These are phyloP conservation scores for Camelus dromedarius DNA, from an alignment of 2,113 vertebrate genomes.

Conservation along the genomic window DNA sequence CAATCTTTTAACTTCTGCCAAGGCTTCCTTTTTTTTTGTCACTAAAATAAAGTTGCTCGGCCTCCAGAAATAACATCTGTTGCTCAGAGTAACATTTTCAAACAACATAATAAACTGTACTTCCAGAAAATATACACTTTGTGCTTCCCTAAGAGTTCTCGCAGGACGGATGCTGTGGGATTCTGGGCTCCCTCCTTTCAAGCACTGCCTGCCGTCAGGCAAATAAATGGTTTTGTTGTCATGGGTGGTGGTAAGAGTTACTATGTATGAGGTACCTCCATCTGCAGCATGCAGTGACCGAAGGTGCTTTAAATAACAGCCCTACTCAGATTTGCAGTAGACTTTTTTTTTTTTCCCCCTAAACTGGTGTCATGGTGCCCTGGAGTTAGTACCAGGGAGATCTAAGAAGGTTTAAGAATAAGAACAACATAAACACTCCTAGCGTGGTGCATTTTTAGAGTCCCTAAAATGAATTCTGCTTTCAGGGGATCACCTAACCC, in stretches of 20 bases:
- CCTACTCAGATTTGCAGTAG: neutral
- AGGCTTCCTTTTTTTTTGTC: conserved; percentile 8
- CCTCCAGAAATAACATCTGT: conserved; percentile 83
- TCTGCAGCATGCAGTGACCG: neutral
- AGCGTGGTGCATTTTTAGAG: neutral
- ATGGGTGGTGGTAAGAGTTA: neutral
- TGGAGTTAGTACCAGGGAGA: neutral
- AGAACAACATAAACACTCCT: neutral
- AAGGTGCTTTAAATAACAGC: conserved; percentile 12
- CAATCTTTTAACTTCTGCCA: conserved; percentile 79
- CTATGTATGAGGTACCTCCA: neutral
- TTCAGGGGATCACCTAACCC: neutral
- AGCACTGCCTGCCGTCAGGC: neutral
- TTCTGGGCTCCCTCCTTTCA: neutral
- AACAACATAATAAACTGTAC: conserved; percentile 80
- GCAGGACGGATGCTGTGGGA: conserved; percentile 2
- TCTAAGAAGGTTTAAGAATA: neutral
- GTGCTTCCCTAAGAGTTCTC: conserved; percentile 48
- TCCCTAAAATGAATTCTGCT: neutral
- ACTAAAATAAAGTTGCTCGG: conserved; percentile 75
- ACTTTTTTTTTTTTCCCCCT: neutral
- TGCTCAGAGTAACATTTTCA: conserved; percentile 81
- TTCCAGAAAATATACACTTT: conserved; percentile 76
- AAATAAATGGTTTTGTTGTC: conserved; percentile 26
- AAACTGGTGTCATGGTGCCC: neutral